These are phyloP conservation scores for Entelurus aequoreus DNA, from an alignment of 2,113 vertebrate genomes.

Conservation along the genomic window DNA sequence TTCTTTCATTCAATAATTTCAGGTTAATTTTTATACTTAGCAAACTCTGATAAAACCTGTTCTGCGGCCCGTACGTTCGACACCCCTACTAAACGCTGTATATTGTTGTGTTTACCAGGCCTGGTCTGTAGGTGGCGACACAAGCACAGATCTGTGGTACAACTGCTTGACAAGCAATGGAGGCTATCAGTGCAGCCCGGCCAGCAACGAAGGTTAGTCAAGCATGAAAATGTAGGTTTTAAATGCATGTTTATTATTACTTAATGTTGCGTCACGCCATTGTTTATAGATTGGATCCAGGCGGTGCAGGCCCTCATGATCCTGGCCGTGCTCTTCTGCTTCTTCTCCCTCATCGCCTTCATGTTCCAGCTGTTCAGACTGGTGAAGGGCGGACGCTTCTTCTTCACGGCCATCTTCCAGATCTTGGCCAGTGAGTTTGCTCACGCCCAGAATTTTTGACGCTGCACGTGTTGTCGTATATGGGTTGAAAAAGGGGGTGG, in stretches of 20 bases:
- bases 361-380: conserved; percentile 93
- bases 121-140: conserved; percentile 46
- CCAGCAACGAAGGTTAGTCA: conserved; percentile 55
- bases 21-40: too few species aligned
- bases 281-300: conserved; percentile 87
- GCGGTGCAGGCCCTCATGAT: conserved; percentile 97
- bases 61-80: too few species aligned
- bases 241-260: neutral
- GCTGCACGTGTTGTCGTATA: too few species aligned
- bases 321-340: conserved; percentile 89
- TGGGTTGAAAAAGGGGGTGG: too few species aligned
- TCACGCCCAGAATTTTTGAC: too few species aligned
- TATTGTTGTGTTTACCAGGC: conserved; percentile 57
- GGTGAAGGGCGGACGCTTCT: conserved; percentile 92
- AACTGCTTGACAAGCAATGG: conserved; percentile 27
- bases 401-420: conserved; percentile 91
- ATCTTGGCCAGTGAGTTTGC: conserved; percentile 86
- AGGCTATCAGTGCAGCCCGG: conserved; percentile 45
- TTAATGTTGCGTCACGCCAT: neutral
- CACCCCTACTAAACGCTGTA: neutral
- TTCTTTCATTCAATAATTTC: too few species aligned
- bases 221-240: neutral
- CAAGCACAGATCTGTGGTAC: conserved; percentile 65
- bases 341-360: conserved; percentile 88
- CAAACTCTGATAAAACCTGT: too few species aligned